Evolutionary conservation across 2,113 vertebrate genomes (phyloP).

Genomic region (Peromyscus polionotus): DNA sequence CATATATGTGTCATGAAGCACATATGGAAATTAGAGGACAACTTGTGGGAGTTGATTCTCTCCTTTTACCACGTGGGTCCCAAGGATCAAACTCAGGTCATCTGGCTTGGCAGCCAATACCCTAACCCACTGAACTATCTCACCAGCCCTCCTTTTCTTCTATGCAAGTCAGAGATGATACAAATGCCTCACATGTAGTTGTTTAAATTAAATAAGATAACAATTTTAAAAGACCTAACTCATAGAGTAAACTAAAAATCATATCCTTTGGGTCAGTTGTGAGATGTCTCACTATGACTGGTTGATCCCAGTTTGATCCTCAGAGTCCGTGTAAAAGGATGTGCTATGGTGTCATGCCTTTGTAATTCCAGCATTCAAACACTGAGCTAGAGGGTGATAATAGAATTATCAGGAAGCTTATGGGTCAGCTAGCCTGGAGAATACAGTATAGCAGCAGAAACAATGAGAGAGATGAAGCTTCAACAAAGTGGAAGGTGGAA

Average conservation of each 20-base stretch:
- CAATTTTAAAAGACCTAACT: not conserved
- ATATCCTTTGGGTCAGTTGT: not conserved
- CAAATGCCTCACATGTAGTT: not conserved
- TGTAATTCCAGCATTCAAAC: not conserved
- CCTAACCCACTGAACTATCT: not conserved
- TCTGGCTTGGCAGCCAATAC: not conserved
- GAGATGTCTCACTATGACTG: not conserved
- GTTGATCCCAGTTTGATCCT: not conserved
- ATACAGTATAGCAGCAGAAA: no score
- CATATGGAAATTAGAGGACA: not conserved
- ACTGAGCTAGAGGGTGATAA: not conserved
- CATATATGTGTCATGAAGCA: not conserved
- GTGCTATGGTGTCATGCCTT: not conserved
- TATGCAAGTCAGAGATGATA: not conserved
- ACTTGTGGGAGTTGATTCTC: not conserved
- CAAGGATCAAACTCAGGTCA: not conserved
- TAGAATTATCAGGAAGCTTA: not conserved
- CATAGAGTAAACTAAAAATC: not conserved
- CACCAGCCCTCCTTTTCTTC: not conserved
- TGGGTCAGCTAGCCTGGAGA: not conserved
- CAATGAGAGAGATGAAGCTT: not conserved
- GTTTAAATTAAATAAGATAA: slow-evolving; percentile 44
- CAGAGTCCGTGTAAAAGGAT: not conserved
- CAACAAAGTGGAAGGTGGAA: not conserved
- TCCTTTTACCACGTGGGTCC: not conserved